Percentiles rank a stretch among this genome's conserved stretches.
phyloP scores from a whole-genome alignment of 1,140 invertebrate genomes.

The Drosophila parvula region DNA sequence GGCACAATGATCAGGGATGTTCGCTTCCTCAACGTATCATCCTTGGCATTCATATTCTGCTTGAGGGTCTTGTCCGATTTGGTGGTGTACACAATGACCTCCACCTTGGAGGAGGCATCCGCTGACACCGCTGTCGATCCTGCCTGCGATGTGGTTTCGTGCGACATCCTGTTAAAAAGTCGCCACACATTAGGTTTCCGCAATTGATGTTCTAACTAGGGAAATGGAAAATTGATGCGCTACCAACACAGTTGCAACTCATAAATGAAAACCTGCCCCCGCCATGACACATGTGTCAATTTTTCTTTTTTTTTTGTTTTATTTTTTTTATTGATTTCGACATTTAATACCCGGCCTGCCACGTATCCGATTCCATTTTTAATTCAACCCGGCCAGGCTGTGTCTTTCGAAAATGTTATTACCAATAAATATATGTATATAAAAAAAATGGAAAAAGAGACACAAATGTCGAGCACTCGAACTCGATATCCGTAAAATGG shows the following conservation, averaged over 20 bases:
- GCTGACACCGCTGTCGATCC: background rate
- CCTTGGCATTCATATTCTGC: conserved; percentile 83
- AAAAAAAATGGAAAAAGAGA: conserved; percentile 20
- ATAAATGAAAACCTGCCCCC: conserved; percentile 5
- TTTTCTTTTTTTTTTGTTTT: conserved; percentile 61
- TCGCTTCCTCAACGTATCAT: conserved; percentile 81
- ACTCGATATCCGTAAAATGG: conserved; percentile 9
- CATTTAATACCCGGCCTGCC: conserved; percentile 65
- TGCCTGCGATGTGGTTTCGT: conserved; percentile 31
- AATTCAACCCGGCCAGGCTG: conserved; percentile 64
- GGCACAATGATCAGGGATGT: conserved; percentile 83
- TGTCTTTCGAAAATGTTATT: conserved; percentile 79
- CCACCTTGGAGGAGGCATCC: conserved; percentile 72
- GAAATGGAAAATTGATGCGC: conserved; percentile 65
- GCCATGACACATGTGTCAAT: conserved; percentile 68
- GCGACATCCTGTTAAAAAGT: conserved; percentile 69
- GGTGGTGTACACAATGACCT: conserved; percentile 78
- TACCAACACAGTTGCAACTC: conserved; percentile 56
- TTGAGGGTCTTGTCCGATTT: conserved; percentile 83
- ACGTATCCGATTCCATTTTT: conserved; percentile 52
- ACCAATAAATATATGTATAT: conserved; percentile 63
- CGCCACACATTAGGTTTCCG: conserved; percentile 13
- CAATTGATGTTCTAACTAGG: background rate
- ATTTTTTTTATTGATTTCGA: conserved; percentile 78
- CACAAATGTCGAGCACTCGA: conserved; percentile 2